Base-by-base conservation (phyloP, 1,140 invertebrate species). In the Drosophila varians region DNA sequence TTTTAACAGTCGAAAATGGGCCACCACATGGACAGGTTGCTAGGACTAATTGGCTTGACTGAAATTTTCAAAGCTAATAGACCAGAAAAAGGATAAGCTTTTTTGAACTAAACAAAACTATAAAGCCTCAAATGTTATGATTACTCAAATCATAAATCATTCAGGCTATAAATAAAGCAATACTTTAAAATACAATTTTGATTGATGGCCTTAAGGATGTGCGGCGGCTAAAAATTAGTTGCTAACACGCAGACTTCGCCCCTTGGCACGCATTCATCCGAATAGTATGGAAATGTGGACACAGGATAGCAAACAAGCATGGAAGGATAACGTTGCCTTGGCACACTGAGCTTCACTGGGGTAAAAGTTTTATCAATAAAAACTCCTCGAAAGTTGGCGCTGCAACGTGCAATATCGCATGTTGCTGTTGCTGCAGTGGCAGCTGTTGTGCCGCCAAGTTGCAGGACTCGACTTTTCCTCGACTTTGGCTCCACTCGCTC, bases 291-390 rank as follows among this genome's bases (percentile, higher is more conserved):
- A 62, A 69, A 54, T 54, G 34, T 42, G 64, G 53, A 52, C 42
- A 52, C 68, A 49, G 57, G 55, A 72, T 46, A 71, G 28, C 66
- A 47, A 43, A 31, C 40, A 26, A 21, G 14, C 54, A 43, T 55
- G 56, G 49, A 73, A 61, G 56, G 49, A 73, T 60, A 25, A 40
- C 38, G 71, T 69, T 57, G 76, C 76, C 79, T 83, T 83, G 80
- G 71, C 78, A 74, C 71, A 56, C 26, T 49, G 42, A 51, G 8
- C 69, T 36, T 40, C 52, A 36, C 26, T 31, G 42, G 46, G 47
- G 12, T 26, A 80, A 31, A 83, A 84, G 79, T 84, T 84, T 86
- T 84, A 86, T 84, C 79, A 84, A 84, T 79, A 84, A 84, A 82
- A 86, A 51, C 48, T 60, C 58, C 49, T 74, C 21, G 51, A 70